A percentile compares a stretch with the other conserved stretches of the same genome.
Evolutionary conservation across 2,888 invertebrate genomes (phyloP).

Genomic region (Lottia scabra): DNA sequence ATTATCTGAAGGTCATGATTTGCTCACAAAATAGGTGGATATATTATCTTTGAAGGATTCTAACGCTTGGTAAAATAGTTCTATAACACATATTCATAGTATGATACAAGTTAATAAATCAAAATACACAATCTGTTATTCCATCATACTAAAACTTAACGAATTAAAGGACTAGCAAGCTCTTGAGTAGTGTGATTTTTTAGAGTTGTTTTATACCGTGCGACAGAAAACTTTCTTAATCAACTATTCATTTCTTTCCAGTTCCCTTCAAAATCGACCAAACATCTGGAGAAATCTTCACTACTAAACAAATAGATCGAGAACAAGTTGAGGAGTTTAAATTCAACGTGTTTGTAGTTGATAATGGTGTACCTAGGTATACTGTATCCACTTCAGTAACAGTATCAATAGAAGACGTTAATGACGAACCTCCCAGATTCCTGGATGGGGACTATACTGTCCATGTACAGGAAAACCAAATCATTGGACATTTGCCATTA

Average conservation of each 20-base stretch:
- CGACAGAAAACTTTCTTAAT: background rate
- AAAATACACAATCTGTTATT: no score
- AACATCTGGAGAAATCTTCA: constrained; percentile 1
- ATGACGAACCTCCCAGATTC: constrained; percentile 14
- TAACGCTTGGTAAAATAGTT: no score
- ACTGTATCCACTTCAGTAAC: constrained; percentile 1
- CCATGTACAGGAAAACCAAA: background rate
- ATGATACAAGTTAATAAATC: no score
- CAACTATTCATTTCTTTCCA: background rate
- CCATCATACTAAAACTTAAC: no score
- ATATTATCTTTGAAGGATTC: no score
- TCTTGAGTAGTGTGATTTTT: no score
- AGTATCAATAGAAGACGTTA: constrained; percentile 9
- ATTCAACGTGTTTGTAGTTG: constrained; percentile 6
- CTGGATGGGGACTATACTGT: background rate
- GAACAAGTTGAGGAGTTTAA: background rate
- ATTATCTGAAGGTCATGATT: no score
- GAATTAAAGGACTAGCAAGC: no score
- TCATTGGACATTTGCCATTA: background rate
- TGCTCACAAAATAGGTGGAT: no score
- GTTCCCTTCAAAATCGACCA: constrained; percentile 8
- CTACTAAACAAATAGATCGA: background rate
- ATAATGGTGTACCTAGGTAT: constrained; percentile 12
- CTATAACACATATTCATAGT: no score
- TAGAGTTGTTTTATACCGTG: no score